Percentiles rank a stretch among this genome's conserved stretches.
Conservation (phyloP, 2,113 vertebrate genomes). For the Cygnus buccinator region DNA sequence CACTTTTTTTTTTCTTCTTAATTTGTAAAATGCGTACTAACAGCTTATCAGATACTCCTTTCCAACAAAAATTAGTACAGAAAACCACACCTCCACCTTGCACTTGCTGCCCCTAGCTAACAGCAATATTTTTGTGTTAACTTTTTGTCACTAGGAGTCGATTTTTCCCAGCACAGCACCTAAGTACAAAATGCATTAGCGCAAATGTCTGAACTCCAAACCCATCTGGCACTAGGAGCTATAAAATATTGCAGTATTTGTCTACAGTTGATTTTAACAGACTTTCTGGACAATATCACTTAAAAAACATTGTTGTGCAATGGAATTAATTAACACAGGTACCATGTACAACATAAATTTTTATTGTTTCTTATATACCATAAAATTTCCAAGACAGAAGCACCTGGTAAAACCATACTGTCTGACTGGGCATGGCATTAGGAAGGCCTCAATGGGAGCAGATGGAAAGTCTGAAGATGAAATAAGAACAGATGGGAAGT, state of each 20-base stretch:
- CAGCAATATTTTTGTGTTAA: conserved; percentile 28
- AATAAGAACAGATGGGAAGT: conserved; percentile 73
- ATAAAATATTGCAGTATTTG: conserved; percentile 35
- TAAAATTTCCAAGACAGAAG: conserved; percentile 75
- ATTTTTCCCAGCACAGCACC: conserved; percentile 56
- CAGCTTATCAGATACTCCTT: background rate
- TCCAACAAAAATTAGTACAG: background rate
- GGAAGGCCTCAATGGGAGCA: conserved; percentile 64
- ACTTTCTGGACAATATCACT: conserved; percentile 67
- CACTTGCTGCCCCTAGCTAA: background rate
- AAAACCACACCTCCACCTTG: conserved; percentile 9
- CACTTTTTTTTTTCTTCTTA: background rate
- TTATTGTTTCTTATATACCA: conserved; percentile 65
- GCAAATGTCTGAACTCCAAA: conserved; percentile 54
- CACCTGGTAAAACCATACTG: conserved; percentile 66
- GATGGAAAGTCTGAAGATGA: conserved; percentile 75
- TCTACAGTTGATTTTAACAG: conserved; percentile 49
- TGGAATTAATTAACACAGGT: conserved; percentile 72
- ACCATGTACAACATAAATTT: conserved; percentile 61
- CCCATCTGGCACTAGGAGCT: conserved; percentile 29
- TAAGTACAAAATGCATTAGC: conserved; percentile 61
- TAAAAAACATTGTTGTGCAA: conserved; percentile 48
- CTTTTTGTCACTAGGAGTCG: conserved; percentile 13
- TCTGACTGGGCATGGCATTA: conserved; percentile 55
- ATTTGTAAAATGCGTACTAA: background rate